Evolutionary conservation across 2,797 vertebrate species (phyloP).

Genomic region (Mormyrus proboscirostris): DNA sequence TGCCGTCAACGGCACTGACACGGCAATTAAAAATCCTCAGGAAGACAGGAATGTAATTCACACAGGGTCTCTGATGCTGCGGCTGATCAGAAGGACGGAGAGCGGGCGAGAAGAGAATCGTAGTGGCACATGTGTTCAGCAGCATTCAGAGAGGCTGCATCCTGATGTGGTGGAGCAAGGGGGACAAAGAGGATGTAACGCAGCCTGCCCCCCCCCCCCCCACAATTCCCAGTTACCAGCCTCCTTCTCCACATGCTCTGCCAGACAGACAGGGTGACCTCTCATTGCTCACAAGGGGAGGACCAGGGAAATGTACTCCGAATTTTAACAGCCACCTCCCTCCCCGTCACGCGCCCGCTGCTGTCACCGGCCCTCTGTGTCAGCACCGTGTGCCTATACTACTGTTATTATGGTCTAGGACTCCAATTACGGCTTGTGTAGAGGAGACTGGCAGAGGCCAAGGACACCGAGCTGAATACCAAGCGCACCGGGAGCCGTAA

Average conservation of each 20-base stretch:
- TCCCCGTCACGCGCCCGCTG: background rate
- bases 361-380: background rate
- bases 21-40: background rate
- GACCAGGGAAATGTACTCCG: conserved; percentile 2
- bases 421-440: conserved; percentile 12
- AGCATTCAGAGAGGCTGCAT: conserved; percentile 33
- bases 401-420: conserved; percentile 19
- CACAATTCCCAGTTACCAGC: background rate
- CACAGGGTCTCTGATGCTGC: background rate
- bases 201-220: background rate
- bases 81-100: background rate
- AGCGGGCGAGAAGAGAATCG: background rate
- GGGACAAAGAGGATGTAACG: background rate
- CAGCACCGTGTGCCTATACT: background rate
- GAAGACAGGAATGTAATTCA: background rate
- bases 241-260: background rate
- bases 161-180: conserved; percentile 16
- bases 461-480: conserved; percentile 3
- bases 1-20: background rate
- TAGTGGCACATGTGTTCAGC: background rate
- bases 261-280: conserved; percentile 11
- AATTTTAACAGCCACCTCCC: conserved; percentile 4
- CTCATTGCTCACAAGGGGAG: conserved; percentile 4
- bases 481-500: background rate
- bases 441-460: background rate